Evolutionary conservation across 2,113 vertebrate genomes (phyloP).

Genomic region (Pseudolaguvia tuberculata): DNA sequence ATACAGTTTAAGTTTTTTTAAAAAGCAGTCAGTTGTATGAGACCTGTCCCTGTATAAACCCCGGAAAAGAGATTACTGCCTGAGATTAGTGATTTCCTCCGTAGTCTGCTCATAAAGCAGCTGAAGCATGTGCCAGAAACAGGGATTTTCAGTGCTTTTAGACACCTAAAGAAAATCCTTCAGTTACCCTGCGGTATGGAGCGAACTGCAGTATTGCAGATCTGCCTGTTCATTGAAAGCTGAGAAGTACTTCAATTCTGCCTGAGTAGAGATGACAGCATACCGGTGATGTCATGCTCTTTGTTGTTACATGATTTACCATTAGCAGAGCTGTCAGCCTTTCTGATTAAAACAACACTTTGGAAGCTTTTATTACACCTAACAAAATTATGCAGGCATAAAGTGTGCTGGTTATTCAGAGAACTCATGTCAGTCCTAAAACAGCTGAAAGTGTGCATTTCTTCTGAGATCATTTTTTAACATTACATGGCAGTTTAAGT

Average conservation of each 20-base stretch:
- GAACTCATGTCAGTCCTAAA: background rate
- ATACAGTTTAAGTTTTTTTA: constrained; percentile 59
- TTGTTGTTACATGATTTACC: constrained; percentile 33
- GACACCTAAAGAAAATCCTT: background rate
- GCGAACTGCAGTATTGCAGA: background rate
- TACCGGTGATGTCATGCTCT: constrained; percentile 31
- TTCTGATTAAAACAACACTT: constrained; percentile 17
- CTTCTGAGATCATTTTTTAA: background rate
- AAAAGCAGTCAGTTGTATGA: constrained; percentile 62
- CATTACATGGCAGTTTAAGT: constrained; percentile 58
- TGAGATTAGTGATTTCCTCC: constrained; percentile 43
- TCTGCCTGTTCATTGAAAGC: constrained; percentile 13
- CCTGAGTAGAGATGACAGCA: constrained; percentile 30
- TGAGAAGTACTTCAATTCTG: constrained; percentile 7
- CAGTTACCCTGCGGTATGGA: background rate
- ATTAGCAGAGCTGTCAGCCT: background rate
- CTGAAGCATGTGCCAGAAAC: constrained; percentile 30
- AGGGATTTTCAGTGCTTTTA: constrained; percentile 2
- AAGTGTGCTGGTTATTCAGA: background rate
- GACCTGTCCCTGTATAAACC: constrained; percentile 62
- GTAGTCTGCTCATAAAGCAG: constrained; percentile 36
- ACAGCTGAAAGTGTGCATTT: background rate
- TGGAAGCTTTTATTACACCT: constrained; percentile 19
- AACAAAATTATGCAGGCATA: background rate
- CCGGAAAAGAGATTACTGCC: constrained; percentile 14